Base-by-base conservation (phyloP, 1,140 invertebrate genomes). In the Episyrphus balteatus region DNA sequence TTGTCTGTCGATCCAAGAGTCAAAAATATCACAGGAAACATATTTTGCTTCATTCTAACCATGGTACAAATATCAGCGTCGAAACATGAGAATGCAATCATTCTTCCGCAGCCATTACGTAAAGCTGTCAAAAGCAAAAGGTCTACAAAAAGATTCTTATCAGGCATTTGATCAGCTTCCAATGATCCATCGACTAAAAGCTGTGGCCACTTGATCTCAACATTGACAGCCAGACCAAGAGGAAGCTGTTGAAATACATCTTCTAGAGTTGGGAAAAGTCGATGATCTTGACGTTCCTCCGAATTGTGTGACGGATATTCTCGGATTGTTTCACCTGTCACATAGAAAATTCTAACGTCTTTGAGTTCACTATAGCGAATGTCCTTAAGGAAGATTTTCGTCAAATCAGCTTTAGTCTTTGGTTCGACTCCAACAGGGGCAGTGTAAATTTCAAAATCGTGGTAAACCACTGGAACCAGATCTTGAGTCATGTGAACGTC, bases 161-260 rank as follows among this genome's bases (percentile, higher is more conserved):
- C 92, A 55, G 89, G 83, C 1, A 86, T 84, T 56, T 92, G 82
- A 50, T 87, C 80, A 14, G 90, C 71, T 62, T 94, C 90, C 65
- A 83, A 84, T 0, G 83, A 83, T 19, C 88, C 88, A 64, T 91
- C 84, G 66, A 81, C 75, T 39, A 86, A 66, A 49, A 85, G 76
- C 79, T 91, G 89, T 1, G 88, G 91, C 86, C 90, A 95, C 67
- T 97, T 97, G n/a, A 98, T 81, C 74, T 97, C 93, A 52, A 98
- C 80, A 66, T 96, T 90, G 54, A 94, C 91, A 1, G 92, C 92
- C 47, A 91, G 79, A 53, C 84, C 79, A 11, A 74, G 71, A 55
- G 92, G 86, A 2, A 97, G 71, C 14, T 74, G 74, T 58, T 88
- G 78, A 30, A 92, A 70, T 2, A 82, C 80, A 42, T 84, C 75